Evolutionary conservation across 2,888 invertebrate species (phyloP), one percentile per base, ranked within the genome.

Genomic region (Tachina fera): DNA sequence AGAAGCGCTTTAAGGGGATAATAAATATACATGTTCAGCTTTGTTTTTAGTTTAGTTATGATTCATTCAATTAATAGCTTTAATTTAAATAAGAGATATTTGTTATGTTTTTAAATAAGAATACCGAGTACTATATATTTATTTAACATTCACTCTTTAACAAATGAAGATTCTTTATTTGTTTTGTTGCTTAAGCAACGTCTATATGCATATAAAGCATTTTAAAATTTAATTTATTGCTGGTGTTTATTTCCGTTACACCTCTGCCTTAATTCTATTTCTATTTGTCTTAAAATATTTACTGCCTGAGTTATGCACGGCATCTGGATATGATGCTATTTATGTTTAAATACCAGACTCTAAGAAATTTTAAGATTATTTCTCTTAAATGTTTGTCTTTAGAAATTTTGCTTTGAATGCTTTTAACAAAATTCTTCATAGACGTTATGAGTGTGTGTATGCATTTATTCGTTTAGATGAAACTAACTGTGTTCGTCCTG

Each of bases 261-360:
- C 0, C 10, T 13, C 53, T 31, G 14, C 31, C n/a, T 39, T 10
- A 16, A 39, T 14, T 13, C 11, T 13, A 43, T 74, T 22, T 13
- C 11, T 31, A 31, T 67, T 13, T 49, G 43, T 67, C 22, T 49
- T 60, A 11, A 76, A 77, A 58, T 74, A 84, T 77, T 76, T 74
- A 41, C 39, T 63, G 39, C 19, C 45, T 56, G 51, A 53, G 22
- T 72, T 77, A 77, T 78, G 61, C 47, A 65, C 49, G 56, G 51
- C 84, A 84, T 85, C 75, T 75, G 78, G 56, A 85, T 74, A 77
- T 84, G 71, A 72, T 61, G 72, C 67, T 76, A 80, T 71, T 84
- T 70, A 41, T 75, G 72, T 49, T 80, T 60, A 56, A 79, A 72
- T 65, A 65, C 53, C 39, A 49, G 19, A 60, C 39, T 60, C 39